Evolutionary conservation across 53 echinoderm and acorn worm species (phyloP).

Genomic region (Holothuria leucospilota): DNA sequence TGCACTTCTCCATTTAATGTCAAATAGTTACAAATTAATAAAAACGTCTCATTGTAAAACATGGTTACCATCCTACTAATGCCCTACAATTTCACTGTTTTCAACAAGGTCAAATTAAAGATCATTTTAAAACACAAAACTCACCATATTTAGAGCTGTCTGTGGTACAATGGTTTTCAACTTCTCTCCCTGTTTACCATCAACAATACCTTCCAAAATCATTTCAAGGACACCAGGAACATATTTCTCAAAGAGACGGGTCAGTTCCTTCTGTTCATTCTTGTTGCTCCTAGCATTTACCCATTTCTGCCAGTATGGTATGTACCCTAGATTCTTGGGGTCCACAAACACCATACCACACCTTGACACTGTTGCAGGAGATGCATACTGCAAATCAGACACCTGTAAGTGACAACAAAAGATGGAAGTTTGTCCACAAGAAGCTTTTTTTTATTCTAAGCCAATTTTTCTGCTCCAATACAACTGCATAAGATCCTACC

Average conservation of each 20-base stretch:
- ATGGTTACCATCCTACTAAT: too few species aligned
- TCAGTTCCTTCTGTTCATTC: slow-evolving; percentile 85
- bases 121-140: neutral
- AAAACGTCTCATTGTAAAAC: too few species aligned
- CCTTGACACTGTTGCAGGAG: slow-evolving; percentile 97
- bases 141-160: slow-evolving; percentile 94
- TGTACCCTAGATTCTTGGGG: slow-evolving; percentile 98
- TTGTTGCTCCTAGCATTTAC: slow-evolving; percentile 79
- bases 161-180: slow-evolving; percentile 94
- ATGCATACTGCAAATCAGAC: slow-evolving; percentile 96
- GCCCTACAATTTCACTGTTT: too few species aligned
- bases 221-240: slow-evolving; percentile 85
- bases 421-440: too few species aligned
- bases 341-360: slow-evolving; percentile 99
- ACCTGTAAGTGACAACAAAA: slow-evolving; percentile 57
- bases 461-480: too few species aligned
- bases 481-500: too few species aligned
- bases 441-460: too few species aligned
- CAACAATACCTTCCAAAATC: slow-evolving; percentile 89
- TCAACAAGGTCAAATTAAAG: too few species aligned
- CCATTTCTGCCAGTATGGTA: slow-evolving; percentile 97
- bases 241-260: slow-evolving; percentile 91
- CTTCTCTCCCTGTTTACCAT: slow-evolving; percentile 94
- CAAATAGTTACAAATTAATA: too few species aligned
- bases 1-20: too few species aligned